Percentiles rank a stretch among this genome's conserved stretches.
phyloP scores from a whole-genome alignment of 2,113 vertebrate species.

The Campylomormyrus numenius region DNA sequence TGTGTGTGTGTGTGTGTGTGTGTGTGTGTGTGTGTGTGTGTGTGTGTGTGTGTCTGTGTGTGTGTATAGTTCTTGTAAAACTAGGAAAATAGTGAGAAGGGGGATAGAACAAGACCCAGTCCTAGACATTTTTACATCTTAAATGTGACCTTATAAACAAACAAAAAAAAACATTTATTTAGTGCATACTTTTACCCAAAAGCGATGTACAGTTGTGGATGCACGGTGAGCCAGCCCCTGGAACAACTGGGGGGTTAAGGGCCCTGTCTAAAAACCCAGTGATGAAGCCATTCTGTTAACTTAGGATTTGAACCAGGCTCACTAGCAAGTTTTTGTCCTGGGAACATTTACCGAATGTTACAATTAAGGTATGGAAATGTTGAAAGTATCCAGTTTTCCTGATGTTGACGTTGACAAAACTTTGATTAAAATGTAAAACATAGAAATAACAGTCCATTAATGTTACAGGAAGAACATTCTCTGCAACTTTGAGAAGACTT shows the following conservation, averaged over 20 bases:
- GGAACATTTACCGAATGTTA: not conserved
- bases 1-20: no score
- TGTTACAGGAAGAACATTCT: not conserved
- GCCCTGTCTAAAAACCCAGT: not conserved
- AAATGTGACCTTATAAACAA: not conserved
- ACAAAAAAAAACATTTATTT: not conserved
- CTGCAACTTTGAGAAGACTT: not conserved
- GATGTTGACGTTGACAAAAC: not conserved
- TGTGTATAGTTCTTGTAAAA: no score
- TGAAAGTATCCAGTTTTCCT: not conserved
- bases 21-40: no score
- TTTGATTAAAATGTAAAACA: not conserved
- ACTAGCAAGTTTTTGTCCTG: not conserved
- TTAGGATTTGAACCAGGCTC: not conserved
- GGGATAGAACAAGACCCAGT: no score
- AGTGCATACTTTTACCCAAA: not conserved
- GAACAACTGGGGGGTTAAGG: not conserved
- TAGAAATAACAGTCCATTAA: not conserved
- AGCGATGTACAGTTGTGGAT: not conserved
- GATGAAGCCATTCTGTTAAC: not conserved
- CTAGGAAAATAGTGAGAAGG: no score
- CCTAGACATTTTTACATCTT: no score
- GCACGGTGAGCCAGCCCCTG: no score
- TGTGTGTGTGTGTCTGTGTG: no score
- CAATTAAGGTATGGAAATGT: not conserved